phyloP scores from a whole-genome alignment of 2,888 invertebrate genomes.

The Megaustenia siamemsis region DNA sequence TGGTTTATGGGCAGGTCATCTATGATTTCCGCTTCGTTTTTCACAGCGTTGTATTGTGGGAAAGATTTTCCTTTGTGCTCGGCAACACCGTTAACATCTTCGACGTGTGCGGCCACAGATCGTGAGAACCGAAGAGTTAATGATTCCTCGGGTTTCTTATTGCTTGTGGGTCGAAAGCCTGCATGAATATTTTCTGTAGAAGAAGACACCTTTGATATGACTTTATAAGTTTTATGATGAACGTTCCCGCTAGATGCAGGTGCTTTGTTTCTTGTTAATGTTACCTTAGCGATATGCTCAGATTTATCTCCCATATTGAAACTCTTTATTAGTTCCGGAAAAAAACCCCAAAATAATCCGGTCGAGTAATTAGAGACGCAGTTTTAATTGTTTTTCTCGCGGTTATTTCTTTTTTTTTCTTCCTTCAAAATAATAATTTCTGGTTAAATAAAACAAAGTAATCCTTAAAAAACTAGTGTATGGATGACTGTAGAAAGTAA shows the following conservation, averaged over 20 bases:
- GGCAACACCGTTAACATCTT: not conserved
- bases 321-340: too few species aligned
- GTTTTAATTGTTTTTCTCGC: too few species aligned
- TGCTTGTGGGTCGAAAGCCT: not conserved
- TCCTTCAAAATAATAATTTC: too few species aligned
- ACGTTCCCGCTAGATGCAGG: not conserved
- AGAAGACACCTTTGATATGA: too few species aligned
- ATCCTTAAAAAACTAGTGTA: too few species aligned
- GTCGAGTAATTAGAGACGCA: too few species aligned
- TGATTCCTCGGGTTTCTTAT: not conserved
- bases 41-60: not conserved
- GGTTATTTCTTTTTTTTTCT: too few species aligned
- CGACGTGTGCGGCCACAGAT: not conserved
- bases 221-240: not conserved
- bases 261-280: not conserved
- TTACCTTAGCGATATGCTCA: too few species aligned
- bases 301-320: too few species aligned
- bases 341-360: too few species aligned
- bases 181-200: not conserved
- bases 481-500: too few species aligned
- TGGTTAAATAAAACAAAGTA: too few species aligned
- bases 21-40: constrained; percentile 15
- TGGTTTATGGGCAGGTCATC: not conserved
- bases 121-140: not conserved
- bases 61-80: not conserved